These are phyloP conservation scores for Sarcophaga carnaria DNA, from an alignment of 2,888 invertebrate genomes.

Conservation along the genomic window DNA sequence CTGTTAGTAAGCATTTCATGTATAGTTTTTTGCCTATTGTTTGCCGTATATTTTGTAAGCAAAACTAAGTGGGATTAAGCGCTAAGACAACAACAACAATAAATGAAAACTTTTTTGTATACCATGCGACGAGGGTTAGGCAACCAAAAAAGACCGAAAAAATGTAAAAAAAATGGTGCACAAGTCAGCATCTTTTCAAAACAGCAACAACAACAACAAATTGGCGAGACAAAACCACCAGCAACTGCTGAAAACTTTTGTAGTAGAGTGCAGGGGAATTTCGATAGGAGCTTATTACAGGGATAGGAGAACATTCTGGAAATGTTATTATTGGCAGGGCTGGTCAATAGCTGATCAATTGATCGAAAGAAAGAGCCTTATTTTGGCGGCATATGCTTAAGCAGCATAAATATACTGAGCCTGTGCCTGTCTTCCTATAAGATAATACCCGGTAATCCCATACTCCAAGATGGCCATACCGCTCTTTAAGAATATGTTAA, in stretches of 20 bases:
- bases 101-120: conserved; percentile 33
- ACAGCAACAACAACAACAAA: conserved; percentile 24
- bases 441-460: too few relatives aligned
- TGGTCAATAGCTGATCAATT: too few relatives aligned
- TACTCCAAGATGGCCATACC: too few relatives aligned
- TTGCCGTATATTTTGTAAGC: background rate
- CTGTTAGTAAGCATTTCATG: conserved; percentile 19
- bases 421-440: too few relatives aligned
- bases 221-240: conserved; percentile 51
- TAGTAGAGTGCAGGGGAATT: background rate
- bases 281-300: background rate
- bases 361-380: too few relatives aligned
- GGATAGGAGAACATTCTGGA: too few relatives aligned
- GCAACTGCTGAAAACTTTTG: background rate
- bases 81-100: conserved; percentile 14
- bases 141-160: conserved; percentile 3
- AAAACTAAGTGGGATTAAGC: conserved; percentile 15
- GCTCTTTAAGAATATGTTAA: too few relatives aligned
- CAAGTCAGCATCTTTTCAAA: conserved; percentile 33
- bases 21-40: background rate
- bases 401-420: too few relatives aligned
- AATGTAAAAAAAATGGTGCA: background rate
- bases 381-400: too few relatives aligned
- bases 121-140: background rate
- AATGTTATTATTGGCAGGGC: too few relatives aligned